A percentile compares a stretch with the other conserved stretches of the same genome.
phyloP scores from a whole-genome alignment of 1,140 invertebrate genomes.

The Drosophila funebris region DNA sequence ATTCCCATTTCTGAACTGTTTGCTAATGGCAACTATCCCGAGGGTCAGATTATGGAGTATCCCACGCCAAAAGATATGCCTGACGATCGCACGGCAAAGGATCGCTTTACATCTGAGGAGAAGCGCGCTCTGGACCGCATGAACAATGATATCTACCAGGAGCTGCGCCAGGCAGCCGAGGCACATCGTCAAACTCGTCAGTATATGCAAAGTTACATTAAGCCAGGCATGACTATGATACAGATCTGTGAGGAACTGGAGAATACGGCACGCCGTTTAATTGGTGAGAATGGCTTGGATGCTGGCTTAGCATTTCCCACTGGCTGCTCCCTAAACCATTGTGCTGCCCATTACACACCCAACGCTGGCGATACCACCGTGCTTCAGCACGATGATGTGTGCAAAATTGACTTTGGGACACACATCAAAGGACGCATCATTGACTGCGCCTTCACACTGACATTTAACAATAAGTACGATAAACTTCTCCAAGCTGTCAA shows the following conservation, averaged over 20 bases:
- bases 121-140: constrained; percentile 92
- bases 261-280: constrained; percentile 94
- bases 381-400: constrained; percentile 97
- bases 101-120: constrained; percentile 95
- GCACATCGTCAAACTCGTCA: constrained; percentile 97
- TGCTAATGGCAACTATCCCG: constrained; percentile 91
- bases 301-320: constrained; percentile 99
- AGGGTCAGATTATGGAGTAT: constrained; percentile 93
- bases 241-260: constrained; percentile 99
- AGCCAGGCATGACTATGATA: constrained; percentile 99
- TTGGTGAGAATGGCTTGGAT: constrained; percentile 97
- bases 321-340: constrained; percentile 99
- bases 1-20: constrained; percentile 94
- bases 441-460: constrained; percentile 98
- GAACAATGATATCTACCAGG: constrained; percentile 96
- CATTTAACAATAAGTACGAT: constrained; percentile 99
- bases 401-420: constrained; percentile 99
- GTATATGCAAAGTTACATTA: constrained; percentile 95
- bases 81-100: constrained; percentile 93
- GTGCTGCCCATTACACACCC: constrained; percentile 99
- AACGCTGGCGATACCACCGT: constrained; percentile 99
- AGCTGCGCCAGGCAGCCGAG: constrained; percentile 97
- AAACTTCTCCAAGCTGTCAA: constrained; percentile 97
- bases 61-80: constrained; percentile 86
- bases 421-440: constrained; percentile 99